Evolutionary conservation across 2,888 invertebrate genomes (phyloP), one percentile per base, ranked within the genome.

Genomic region (Branchinecta sandiegonensis): DNA sequence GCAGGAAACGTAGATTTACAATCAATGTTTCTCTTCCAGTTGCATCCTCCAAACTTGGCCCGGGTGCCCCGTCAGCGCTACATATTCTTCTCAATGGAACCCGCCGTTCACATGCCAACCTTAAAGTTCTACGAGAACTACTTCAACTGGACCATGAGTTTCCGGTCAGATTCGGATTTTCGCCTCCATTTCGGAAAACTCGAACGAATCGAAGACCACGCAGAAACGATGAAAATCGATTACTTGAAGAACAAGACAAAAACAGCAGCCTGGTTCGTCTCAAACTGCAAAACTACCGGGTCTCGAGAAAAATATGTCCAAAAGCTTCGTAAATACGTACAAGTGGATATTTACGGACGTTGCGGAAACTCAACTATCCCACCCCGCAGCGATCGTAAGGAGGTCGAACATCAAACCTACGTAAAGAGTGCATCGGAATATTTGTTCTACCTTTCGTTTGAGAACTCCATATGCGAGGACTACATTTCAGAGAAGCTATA

Each of bases 401-500:
- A 75, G 63, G 75, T 79, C 67, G 81, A 85, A n/a, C 86, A 89
- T 74, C 85, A 86, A 76, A 95, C 95, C 77, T 89, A 94, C 75
- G 88, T 91, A 70, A 87, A 93, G 83, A 83, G 95, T 69, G 89
- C 92, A 77, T 87, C 83, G 71, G 91, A 94, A 73, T 96, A 96
- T 81, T 95, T 95, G 78, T 96, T 95, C 80, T 96, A 96, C 78
- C 83, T 96, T 73, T 91, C 95, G 0, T 96, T 96, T 77, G 96
- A 96, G 78, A 96, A 96, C 78, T 94, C 94, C 48, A 95, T 95
- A 76, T 96, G 96, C 78, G 84, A 86, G 70, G 94, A 95, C 79
- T 96, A 96, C 77, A 89, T 95, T 73, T 94, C 95, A 0, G 96
- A 96, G 78, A 96, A 96, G 78, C 93, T 95, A 79, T 96, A 92